A percentile compares a stretch with the other conserved stretches of the same genome.
These are phyloP conservation scores for Scolopax bukidnonensis DNA, from an alignment of 2,797 vertebrate genomes.

Conservation along the genomic window DNA sequence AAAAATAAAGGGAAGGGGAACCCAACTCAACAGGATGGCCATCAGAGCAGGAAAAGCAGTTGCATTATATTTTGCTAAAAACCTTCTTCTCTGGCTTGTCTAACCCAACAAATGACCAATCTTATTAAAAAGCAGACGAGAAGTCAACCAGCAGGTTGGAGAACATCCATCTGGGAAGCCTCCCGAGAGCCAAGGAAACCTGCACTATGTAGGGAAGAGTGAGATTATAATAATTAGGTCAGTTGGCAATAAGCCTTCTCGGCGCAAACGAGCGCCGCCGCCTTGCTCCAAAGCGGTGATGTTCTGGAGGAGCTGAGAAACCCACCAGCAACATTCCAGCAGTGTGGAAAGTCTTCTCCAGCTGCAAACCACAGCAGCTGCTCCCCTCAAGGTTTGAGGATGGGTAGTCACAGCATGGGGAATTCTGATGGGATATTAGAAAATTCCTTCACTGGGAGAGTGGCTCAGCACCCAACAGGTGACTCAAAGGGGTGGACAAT, in stretches of 20 bases:
- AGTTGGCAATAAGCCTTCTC: conserved; percentile 8
- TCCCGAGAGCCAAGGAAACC: conserved; percentile 16
- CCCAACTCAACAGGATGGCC: not conserved
- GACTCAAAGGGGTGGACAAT: not conserved
- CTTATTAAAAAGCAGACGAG: not conserved
- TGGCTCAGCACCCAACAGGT: not conserved
- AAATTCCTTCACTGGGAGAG: not conserved
- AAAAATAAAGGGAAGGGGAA: not conserved
- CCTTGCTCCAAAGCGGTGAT: not conserved
- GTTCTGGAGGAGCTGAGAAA: not conserved
- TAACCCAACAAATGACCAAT: fast-evolving
- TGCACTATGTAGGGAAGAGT: not conserved
- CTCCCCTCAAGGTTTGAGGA: not conserved
- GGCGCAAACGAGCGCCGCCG: not conserved
- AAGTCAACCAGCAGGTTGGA: conserved; percentile 45
- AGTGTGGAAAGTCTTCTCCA: not conserved
- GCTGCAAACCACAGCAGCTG: not conserved
- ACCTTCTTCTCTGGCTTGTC: not conserved
- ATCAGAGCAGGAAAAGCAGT: not conserved
- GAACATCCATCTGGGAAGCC: not conserved
- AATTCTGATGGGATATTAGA: fast-evolving
- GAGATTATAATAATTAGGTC: conserved; percentile 51
- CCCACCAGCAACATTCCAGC: not conserved
- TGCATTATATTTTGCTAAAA: not conserved
- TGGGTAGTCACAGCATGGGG: fast-evolving